Evolutionary conservation across 2,888 invertebrate species (phyloP).

Genomic region (Acronicta psi): DNA sequence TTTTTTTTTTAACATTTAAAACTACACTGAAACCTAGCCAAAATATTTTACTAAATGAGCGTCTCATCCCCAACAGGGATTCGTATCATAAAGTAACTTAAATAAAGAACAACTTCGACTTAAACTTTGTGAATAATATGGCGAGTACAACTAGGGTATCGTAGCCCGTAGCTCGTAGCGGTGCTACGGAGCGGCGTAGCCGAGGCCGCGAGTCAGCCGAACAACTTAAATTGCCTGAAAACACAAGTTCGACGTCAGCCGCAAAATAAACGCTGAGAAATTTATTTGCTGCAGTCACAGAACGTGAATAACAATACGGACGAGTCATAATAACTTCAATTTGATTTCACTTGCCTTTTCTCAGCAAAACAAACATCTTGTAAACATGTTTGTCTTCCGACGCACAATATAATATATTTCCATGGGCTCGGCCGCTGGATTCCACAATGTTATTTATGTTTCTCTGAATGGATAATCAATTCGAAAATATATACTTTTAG

Average conservation of each 20-base stretch:
- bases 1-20: no score
- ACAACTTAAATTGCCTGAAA: constrained; percentile 75
- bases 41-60: constrained; percentile 18
- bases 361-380: constrained; percentile 57
- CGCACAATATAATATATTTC: constrained; percentile 46
- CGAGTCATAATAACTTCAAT: constrained; percentile 67
- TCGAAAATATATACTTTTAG: constrained; percentile 27
- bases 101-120: constrained; percentile 42
- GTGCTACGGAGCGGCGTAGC: constrained; percentile 53
- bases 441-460: constrained; percentile 41
- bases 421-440: constrained; percentile 35
- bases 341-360: constrained; percentile 62
- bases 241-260: constrained; percentile 67
- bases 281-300: constrained; percentile 65
- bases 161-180: constrained; percentile 61
- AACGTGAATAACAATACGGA: constrained; percentile 65
- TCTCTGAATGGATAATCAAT: constrained; percentile 24
- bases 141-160: constrained; percentile 39
- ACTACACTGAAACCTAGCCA: background rate
- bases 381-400: constrained; percentile 78
- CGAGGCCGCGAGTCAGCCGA: constrained; percentile 53
- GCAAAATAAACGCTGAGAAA: constrained; percentile 62
- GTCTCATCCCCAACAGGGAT: constrained; percentile 16
- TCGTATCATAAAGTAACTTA: constrained; percentile 25
- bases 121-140: constrained; percentile 49